phyloP scores from a whole-genome alignment of 2,797 vertebrate genomes.

The Bovichtus diacanthus region DNA sequence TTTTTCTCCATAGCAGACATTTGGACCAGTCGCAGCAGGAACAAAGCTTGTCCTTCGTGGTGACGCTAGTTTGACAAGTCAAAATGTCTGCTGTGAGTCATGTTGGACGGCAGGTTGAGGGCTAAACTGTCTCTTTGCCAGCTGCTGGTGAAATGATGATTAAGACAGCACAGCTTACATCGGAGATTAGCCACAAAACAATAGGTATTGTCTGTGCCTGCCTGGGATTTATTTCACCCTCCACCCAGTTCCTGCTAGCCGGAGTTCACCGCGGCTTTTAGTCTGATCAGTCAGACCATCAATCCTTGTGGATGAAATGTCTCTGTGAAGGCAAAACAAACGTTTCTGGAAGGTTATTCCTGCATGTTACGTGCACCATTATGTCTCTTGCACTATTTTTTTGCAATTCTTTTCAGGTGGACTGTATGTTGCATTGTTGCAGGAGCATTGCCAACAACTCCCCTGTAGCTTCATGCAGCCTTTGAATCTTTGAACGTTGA shows the following conservation, averaged over 20 bases:
- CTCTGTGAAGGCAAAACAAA: not conserved
- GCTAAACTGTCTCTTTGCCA: constrained; percentile 26
- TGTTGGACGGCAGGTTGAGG: constrained; percentile 8
- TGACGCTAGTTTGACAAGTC: not conserved
- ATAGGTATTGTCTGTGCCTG: constrained; percentile 52
- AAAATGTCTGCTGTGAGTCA: constrained; percentile 21
- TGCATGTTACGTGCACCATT: no score
- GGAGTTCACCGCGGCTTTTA: constrained; percentile 35
- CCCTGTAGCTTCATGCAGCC: no score
- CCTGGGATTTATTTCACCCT: constrained; percentile 54
- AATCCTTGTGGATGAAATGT: not conserved
- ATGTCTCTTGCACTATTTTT: no score
- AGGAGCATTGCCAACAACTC: no score
- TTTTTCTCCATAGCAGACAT: not conserved
- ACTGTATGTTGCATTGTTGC: no score
- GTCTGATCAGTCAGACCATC: constrained; percentile 36
- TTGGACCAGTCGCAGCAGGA: not conserved
- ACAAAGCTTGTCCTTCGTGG: not conserved
- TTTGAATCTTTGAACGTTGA: no score
- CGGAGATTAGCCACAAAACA: constrained; percentile 67
- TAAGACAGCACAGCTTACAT: constrained; percentile 61
- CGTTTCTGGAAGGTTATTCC: not conserved
- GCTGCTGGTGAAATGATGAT: constrained; percentile 68
- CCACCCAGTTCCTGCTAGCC: constrained; percentile 7
- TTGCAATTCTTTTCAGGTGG: no score